Evolutionary conservation across 1,140 invertebrate species (phyloP).

Genomic region (Sarcophaga peregrina): DNA sequence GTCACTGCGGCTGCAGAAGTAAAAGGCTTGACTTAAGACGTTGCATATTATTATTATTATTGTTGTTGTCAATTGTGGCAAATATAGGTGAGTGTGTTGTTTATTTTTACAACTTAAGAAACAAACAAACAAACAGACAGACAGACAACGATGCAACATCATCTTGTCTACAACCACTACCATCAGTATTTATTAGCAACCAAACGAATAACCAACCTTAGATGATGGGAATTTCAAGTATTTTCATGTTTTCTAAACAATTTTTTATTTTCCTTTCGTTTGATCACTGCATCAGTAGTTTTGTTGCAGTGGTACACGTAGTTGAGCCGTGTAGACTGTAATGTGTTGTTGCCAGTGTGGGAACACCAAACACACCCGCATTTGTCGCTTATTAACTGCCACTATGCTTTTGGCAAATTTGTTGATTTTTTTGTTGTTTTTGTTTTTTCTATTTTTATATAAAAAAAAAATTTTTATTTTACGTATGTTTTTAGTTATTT

Average conservation of each 20-base stretch:
- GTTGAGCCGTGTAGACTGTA: not conserved
- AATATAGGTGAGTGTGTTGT: conserved; percentile 44
- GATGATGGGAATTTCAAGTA: conserved; percentile 40
- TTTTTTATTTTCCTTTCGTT: not conserved
- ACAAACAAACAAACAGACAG: not conserved
- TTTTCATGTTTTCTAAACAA: not conserved
- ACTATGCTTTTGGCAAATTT: conserved; percentile 37
- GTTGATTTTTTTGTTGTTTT: conserved; percentile 29
- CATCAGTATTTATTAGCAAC: not conserved
- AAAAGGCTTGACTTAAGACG: conserved; percentile 35
- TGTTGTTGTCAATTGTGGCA: conserved; percentile 40
- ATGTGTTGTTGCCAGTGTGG: conserved; percentile 20
- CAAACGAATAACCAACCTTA: conserved; percentile 21
- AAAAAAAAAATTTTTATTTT: not conserved
- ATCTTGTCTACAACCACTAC: conserved; percentile 4
- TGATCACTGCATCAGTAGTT: not conserved
- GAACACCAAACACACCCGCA: conserved; percentile 41
- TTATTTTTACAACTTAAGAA: conserved; percentile 4
- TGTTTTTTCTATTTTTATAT: not conserved
- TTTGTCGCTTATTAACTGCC: conserved; percentile 34
- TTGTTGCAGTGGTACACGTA: not conserved
- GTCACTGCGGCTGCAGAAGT: conserved; percentile 20
- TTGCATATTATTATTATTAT: conserved; percentile 31
- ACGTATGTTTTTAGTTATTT: not conserved
- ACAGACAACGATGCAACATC: not conserved